phyloP scores from a whole-genome alignment of 37 sponge, comb jelly and placozoan species.

The Bolinopsis microptera region DNA sequence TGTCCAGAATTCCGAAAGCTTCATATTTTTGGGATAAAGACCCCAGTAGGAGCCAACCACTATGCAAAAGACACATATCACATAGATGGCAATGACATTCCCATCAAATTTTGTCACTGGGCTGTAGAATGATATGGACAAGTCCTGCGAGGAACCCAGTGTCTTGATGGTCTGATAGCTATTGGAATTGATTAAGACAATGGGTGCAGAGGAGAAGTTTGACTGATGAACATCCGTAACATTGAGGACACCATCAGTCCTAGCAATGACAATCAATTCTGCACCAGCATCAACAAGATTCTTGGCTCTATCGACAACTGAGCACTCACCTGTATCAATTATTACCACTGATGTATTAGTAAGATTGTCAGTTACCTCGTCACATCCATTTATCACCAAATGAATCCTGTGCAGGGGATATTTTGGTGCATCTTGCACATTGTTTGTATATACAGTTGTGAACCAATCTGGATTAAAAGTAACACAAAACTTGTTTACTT shows the following conservation, averaged over 20 bases:
- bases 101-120: constrained; percentile 12
- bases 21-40: constrained; percentile 39
- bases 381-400: not conserved
- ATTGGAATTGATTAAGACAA: constrained; percentile 1
- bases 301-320: constrained; percentile 7
- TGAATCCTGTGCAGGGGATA: not conserved
- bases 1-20: constrained; percentile 49
- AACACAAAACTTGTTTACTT: constrained; percentile 1
- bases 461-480: constrained; percentile 47
- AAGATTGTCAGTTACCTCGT: not conserved
- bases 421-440: not conserved
- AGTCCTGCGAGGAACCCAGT: not conserved
- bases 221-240: constrained; percentile 12
- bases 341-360: not conserved
- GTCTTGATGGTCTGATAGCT: not conserved
- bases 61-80: constrained; percentile 44
- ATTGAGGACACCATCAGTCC: constrained; percentile 16
- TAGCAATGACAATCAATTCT: not conserved
- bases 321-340: not conserved
- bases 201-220: constrained; percentile 35
- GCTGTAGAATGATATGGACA: constrained; percentile 3
- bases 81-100: constrained; percentile 29
- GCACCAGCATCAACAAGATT: not conserved
- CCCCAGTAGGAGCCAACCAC: constrained; percentile 42
- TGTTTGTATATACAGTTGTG: not conserved